Base-by-base conservation (phyloP, 1,140 invertebrate genomes). In the Hyphantria cunea region DNA sequence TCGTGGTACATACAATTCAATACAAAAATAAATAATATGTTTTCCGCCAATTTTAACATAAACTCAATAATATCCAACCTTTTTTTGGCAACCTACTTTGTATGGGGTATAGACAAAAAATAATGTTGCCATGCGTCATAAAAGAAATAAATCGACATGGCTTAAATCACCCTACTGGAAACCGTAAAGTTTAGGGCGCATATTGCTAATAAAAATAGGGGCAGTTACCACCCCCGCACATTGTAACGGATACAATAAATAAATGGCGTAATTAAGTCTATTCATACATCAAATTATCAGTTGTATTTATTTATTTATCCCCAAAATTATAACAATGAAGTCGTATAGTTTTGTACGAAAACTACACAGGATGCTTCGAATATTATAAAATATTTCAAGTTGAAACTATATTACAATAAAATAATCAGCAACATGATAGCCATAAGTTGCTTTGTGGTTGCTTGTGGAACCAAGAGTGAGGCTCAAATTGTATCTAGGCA, bases 191-290 rank as follows among this genome's bases (percentile, higher is more conserved):
- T 74, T 72, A 52, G 84, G 84, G 80, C 66, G 77, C 55, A 59
- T 55, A 61, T 61, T 63, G 67, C 68, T 80, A 81, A 81, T 82
- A 83, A 82, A 80, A 78, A 74, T 67, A 72, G 75, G 80, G 76
- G 72, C 70, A 74, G 37, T 10, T 44, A 17, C 62, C 68, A 64
- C 68, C 66, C 50, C 56, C 49, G 54, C 63, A 49, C 70, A 74
- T 70, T 69, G 84, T 81, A 79, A 85, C 70, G 82, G 74, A 81
- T 82, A 85, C 82, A 84, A 84, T 82, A 84, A 82, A 84, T 84
- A 85, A 84, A 86, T 74, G 77, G 64, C 65, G 69, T 87, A 84
- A 87, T 87, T 85, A 85, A 77, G 74, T 78, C 72, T 77, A 87
- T 87, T 87, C 84, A 85, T 81, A 77, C 72, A 80, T 74, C 74